phyloP scores from a whole-genome alignment of 1,140 invertebrate genomes.

The Drosophila auraria region DNA sequence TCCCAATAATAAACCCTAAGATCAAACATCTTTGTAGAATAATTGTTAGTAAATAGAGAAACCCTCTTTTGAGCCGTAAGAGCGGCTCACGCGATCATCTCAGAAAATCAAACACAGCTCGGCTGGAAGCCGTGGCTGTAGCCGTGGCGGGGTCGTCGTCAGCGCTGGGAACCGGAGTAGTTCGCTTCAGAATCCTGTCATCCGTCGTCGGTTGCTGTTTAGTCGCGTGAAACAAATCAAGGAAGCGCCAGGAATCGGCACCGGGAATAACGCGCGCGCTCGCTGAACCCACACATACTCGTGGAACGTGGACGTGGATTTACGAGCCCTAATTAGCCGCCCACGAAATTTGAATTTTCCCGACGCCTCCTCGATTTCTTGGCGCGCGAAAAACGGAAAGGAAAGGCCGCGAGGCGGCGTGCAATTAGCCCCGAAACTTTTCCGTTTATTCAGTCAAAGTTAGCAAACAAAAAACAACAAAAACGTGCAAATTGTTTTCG shows the following conservation, averaged over 20 bases:
- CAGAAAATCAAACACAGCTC: constrained; percentile 40
- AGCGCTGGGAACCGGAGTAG: constrained; percentile 47
- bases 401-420: constrained; percentile 1
- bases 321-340: constrained; percentile 73
- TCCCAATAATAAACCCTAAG: neutral
- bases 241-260: constrained; percentile 50
- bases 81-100: constrained; percentile 34
- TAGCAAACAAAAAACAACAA: constrained; percentile 11
- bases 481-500: constrained; percentile 68
- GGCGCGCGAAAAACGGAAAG: constrained; percentile 27
- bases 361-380: neutral
- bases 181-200: constrained; percentile 52
- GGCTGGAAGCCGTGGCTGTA: constrained; percentile 8
- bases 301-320: constrained; percentile 57
- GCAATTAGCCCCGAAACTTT: constrained; percentile 54
- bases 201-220: constrained; percentile 70
- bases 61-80: neutral
- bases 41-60: neutral
- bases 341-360: constrained; percentile 18
- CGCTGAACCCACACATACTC: constrained; percentile 53
- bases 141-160: constrained; percentile 32
- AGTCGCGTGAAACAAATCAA: constrained; percentile 80
- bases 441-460: constrained; percentile 6
- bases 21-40: neutral
- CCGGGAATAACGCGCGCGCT: constrained; percentile 43